These are phyloP conservation scores for Calonectris borealis DNA, from an alignment of 2,113 vertebrate genomes.

Conservation along the genomic window DNA sequence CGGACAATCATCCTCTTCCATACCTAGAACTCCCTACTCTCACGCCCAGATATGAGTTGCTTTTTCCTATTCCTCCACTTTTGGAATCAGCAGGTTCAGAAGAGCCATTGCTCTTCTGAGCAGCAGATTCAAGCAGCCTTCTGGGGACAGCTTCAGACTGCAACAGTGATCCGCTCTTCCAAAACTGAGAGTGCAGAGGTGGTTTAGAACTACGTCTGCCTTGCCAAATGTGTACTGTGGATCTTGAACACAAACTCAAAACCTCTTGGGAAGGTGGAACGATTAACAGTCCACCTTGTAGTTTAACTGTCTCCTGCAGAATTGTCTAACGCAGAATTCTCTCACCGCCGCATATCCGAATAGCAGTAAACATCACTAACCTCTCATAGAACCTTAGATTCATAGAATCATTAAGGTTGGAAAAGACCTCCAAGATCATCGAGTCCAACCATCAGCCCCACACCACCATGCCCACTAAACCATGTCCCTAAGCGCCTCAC, in stretches of 20 bases:
- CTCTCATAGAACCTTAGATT: background rate
- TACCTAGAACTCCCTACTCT: background rate
- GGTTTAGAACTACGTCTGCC: background rate
- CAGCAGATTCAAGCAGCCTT: background rate
- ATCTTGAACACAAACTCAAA: background rate
- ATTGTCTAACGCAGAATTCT: background rate
- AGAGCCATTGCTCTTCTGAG: background rate
- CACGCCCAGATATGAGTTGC: background rate
- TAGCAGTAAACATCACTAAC: background rate
- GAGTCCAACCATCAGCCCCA: too few species aligned
- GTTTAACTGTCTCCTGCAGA: background rate
- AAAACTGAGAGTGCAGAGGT: background rate
- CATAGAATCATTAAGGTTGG: too few species aligned
- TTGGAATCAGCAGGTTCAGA: background rate
- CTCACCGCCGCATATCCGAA: background rate
- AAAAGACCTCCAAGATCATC: too few species aligned
- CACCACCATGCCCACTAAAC: too few species aligned
- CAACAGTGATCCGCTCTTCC: background rate
- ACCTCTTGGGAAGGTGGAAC: background rate
- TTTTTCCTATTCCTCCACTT: background rate
- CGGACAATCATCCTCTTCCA: accelerated
- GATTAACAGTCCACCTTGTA: background rate
- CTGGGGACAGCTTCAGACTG: background rate
- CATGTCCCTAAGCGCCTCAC: too few species aligned
- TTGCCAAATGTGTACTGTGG: background rate